These are phyloP conservation scores for Periophthalmodon schlosseri DNA, from an alignment of 2,113 vertebrate genomes.

Conservation along the genomic window DNA sequence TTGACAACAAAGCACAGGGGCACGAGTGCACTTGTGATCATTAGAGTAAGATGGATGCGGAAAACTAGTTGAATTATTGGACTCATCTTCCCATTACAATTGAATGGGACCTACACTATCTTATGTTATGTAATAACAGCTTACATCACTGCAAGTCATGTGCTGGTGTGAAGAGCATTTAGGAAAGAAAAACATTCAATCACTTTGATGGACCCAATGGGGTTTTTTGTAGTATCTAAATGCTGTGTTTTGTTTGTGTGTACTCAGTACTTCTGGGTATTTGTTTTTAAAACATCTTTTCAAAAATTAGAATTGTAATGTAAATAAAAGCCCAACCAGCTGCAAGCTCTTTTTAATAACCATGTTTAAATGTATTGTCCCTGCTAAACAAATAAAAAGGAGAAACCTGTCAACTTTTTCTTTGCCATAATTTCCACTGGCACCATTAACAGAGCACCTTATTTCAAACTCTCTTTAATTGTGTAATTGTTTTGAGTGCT, in stretches of 20 bases:
- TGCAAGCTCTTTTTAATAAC: not conserved
- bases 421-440: constrained; percentile 1
- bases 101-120: not conserved
- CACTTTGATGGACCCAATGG: too few relatives aligned
- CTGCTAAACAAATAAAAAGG: not conserved
- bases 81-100: not conserved
- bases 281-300: too few relatives aligned
- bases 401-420: not conserved
- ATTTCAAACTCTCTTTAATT: constrained; percentile 12
- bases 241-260: too few relatives aligned
- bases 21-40: constrained; percentile 16
- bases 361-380: not conserved
- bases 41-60: not conserved
- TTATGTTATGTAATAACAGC: not conserved
- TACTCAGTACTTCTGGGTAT: too few relatives aligned
- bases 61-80: not conserved
- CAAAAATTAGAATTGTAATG: not conserved
- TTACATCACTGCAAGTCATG: too few relatives aligned
- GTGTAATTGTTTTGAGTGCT: constrained; percentile 42
- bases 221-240: too few relatives aligned
- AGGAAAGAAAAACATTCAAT: too few relatives aligned
- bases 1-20: constrained; percentile 31
- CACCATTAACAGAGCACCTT: constrained; percentile 4
- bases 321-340: not conserved
- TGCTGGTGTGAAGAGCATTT: too few relatives aligned